Evolutionary conservation across 1,140 invertebrate genomes (phyloP).

Genomic region (Physella acuta): DNA sequence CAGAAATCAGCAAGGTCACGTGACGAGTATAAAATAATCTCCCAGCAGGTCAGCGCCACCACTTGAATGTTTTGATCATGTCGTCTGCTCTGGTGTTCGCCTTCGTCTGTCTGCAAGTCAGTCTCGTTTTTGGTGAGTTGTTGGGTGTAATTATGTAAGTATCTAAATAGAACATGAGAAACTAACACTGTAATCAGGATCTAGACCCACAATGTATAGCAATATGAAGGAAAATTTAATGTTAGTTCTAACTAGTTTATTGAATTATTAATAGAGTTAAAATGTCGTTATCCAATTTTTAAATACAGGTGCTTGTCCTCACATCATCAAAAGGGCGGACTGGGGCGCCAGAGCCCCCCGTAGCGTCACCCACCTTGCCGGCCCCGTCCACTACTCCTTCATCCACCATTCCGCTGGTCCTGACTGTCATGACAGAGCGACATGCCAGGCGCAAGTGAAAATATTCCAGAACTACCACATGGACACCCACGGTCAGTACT

Average conservation of each 20-base stretch:
- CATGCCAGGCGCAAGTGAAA: conserved; percentile 64
- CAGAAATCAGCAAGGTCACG: no score
- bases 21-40: no score
- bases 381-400: conserved; percentile 29
- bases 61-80: no score
- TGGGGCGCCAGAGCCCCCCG: conserved; percentile 19
- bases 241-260: no score
- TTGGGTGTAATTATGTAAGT: no score
- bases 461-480: conserved; percentile 75
- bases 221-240: no score
- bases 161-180: no score
- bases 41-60: no score
- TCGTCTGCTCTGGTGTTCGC: neutral
- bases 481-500: conserved; percentile 60
- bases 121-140: neutral
- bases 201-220: no score
- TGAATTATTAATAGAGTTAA: no score
- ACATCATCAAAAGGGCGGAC: conserved; percentile 9
- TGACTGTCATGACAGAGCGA: conserved; percentile 62
- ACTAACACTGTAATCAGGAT: no score
- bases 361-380: neutral
- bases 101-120: neutral
- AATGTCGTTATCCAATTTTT: neutral
- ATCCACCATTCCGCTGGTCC: conserved; percentile 71
- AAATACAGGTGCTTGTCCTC: conserved; percentile 12